Conservation (phyloP, 1,140 invertebrate genomes). For the Pachypeltis micranthus region DNA sequence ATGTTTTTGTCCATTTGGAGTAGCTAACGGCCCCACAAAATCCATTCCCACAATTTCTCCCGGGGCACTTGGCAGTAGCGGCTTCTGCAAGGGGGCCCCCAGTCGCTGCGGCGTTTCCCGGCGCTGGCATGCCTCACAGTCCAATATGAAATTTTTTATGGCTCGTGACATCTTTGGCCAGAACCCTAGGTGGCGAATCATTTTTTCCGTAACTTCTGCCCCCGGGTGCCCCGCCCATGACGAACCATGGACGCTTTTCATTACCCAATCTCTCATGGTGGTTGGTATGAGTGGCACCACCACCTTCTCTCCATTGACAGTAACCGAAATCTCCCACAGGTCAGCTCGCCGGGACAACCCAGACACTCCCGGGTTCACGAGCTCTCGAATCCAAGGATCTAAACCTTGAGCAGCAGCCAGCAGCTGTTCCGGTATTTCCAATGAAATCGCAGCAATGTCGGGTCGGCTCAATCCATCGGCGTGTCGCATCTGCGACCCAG, state of each 20-base stretch:
- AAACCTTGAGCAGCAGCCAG: neutral
- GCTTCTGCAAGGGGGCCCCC: neutral
- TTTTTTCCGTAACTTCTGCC: neutral
- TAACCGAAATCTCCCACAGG: neutral
- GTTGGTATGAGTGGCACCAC: neutral
- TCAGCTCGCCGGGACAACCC: neutral
- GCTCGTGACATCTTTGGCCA: neutral
- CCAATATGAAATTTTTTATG: neutral
- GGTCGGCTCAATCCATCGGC: neutral
- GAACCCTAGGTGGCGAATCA: neutral
- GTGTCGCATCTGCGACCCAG: neutral
- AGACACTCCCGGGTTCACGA: neutral
- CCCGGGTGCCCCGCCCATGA: constrained; percentile 1
- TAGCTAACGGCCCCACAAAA: neutral
- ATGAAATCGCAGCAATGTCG: neutral
- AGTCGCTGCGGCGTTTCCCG: neutral
- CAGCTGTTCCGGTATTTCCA: neutral
- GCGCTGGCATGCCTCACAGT: neutral
- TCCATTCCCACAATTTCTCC: neutral
- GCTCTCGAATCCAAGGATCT: neutral
- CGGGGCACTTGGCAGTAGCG: neutral
- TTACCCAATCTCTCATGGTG: neutral
- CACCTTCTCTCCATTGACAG: neutral
- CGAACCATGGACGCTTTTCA: neutral
- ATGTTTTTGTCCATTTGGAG: neutral